Evolutionary conservation across 2,797 vertebrate genomes (phyloP), one percentile per base, ranked within the genome.

Genomic region (Chelonia mydas): DNA sequence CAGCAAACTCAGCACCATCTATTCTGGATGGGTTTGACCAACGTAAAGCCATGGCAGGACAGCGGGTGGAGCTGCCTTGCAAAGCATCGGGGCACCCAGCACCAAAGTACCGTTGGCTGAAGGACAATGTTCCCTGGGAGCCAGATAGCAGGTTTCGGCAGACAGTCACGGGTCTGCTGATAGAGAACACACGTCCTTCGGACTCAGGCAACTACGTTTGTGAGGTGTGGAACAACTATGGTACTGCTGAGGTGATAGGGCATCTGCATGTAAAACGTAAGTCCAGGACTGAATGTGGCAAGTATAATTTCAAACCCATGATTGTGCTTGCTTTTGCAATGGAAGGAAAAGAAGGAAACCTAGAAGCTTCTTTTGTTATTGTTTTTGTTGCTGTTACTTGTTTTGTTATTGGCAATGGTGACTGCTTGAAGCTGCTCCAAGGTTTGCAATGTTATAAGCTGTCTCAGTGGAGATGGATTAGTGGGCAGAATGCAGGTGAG

Each of bases 201-300:
- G 99, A 99, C 97, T 98, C 99, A 1, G 99, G 99, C 96, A 99
- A 98, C 87, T 99, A 99, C 0, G 99, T 99, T 57, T 99, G 99
- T 21, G 99, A 99, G 97, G 99, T 99, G 96, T 99, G 99, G 99
- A 99, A 99, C 99, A 99, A 98, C 97, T 99, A 99, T 12, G 99
- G 99, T 85, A 99, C 99, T 27, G 99, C 99, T 0, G 99, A 99
- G 98, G 98, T 99, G 96, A 98, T 99, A 96, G 99, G 99, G 27
- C 98, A 95, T n/a, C 98, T 99, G 72, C 97, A 99, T 82, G 98
- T 99, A 87, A 99, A 99, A 98, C 99, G 99, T 99, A 98, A 99
- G 99, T 99, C 23, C 0, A 5, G 53, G 10, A 6, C 3, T 1
- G 21, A 33, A 28, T 27, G 10, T 77, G 12, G 15, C 41, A 77